Base-by-base conservation (phyloP, 2,888 invertebrate genomes). In the Xestia ashworthii region DNA sequence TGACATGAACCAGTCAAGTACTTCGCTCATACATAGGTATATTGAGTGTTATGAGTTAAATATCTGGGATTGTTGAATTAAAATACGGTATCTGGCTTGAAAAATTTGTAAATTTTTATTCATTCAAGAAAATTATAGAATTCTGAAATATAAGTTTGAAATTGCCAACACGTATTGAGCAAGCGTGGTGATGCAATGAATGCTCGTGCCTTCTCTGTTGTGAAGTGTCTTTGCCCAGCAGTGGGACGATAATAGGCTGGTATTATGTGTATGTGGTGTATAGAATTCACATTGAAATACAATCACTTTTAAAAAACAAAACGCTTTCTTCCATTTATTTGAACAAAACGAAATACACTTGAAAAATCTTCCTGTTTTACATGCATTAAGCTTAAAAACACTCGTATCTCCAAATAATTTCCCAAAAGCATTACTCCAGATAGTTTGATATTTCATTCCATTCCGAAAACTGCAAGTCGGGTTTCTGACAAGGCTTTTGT, bases 381-480 rank as follows among this genome's bases (percentile, higher is more conserved):
- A 64, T 46, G 5, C 9, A 55, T 65, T 78, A 58, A 22, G 46
- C 71, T 68, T 62, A 46, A 48, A 65, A 74, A 74, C 74, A 71
- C 66, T 58, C 38, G 11, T 25, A 55, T 11, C 19, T 55, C 19
- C 8, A 69, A 53, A 58, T 75, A 70, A 83, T 82, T 85, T 83
- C 83, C 83, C 86, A 74, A 71, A 85, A 83, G 86, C 60, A 74
- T 74, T 71, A 64, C 82, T 71, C 50, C 41, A 67, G 65, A 76
- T 71, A 58, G 41, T 44, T 77, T 78, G 82, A 82, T 81, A 81
- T 66, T 71, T 66, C 66, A 77, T 85, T 76, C 12, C 67, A 71
- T 71, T 68, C 48, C n/a, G 62, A 74, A 82, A 85, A 85, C 83
- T 82, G 73, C 86, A 85, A 82, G 48, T n/a, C 41, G 22, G 67